Evolutionary conservation across 2,797 vertebrate species (phyloP).

Genomic region (Neopelma chrysocephalum): DNA sequence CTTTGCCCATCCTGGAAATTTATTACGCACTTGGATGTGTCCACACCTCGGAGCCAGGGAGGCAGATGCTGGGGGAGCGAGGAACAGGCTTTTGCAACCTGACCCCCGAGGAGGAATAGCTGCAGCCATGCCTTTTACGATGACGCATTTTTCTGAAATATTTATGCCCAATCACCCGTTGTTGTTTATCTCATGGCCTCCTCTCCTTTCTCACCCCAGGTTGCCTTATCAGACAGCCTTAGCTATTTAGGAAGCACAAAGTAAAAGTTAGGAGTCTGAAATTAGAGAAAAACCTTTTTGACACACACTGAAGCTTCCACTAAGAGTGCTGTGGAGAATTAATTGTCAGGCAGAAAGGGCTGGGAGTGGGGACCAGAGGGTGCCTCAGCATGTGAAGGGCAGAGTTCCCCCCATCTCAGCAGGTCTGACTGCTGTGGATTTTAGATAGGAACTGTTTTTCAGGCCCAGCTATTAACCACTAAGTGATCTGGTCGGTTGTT

Average conservation of each 20-base stretch:
- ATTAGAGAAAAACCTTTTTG: not conserved
- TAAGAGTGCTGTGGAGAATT: not conserved
- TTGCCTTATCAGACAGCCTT: not conserved
- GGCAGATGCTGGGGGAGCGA: not conserved
- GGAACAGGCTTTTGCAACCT: constrained; percentile 13
- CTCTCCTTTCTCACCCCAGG: not conserved
- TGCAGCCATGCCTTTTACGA: constrained; percentile 5
- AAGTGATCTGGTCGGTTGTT: not conserved
- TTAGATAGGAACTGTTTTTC: not conserved
- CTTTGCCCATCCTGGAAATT: not conserved
- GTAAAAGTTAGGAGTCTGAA: not conserved
- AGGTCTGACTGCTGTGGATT: not conserved
- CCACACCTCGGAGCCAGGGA: not conserved
- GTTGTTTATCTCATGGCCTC: not conserved
- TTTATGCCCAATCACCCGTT: not conserved
- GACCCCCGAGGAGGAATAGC: constrained; percentile 22
- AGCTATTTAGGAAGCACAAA: not conserved
- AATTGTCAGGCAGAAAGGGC: not conserved
- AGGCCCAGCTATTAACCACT: not conserved
- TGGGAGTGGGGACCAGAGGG: not conserved
- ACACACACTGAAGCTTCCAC: not conserved
- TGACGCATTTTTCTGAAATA: constrained; percentile 45
- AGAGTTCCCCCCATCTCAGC: not conserved
- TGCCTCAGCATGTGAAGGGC: not conserved
- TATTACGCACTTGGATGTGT: not conserved